Evolutionary conservation across 2,888 invertebrate genomes (phyloP), one percentile per base, ranked within the genome.

Genomic region (Harpalus rufipes): DNA sequence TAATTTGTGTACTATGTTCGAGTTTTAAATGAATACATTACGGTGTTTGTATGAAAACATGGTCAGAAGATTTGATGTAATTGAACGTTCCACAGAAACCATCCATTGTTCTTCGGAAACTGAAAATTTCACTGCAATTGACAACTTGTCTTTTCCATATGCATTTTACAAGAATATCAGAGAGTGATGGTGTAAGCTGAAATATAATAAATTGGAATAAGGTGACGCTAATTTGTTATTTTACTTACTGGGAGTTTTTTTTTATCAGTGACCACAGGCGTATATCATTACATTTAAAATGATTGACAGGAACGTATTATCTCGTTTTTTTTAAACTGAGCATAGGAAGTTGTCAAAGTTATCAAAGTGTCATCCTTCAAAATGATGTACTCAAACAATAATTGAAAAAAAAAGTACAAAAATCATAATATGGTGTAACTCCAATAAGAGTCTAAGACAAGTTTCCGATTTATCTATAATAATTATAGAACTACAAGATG

Each of bases 51-150:
- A 74, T 74, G 44, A 74, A 74, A 41, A 44, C 72, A 4, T 74
- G 72, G 44, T 74, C 72, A 4, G 10, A 10, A 14, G 72, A 44
- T 18, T 74, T 74, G 7, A 41, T 44, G 16, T 74, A 74, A 18
- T 74, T 74, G 44, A 74, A 74, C 3, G 72, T 74, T 10, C 18
- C 41, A 41, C 72, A 74, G 41, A 74, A 74, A 4, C 72, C 72
- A 18, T 44, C 44, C 72, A 74, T 74, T 10, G 72, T 74, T 21
- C 72, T 74, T 44, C 72, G 41, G 4, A 74, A 74, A 16, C 41
- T 44, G 18, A 74, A 74, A 8, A 74, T 51, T 12, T 74, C 16
- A 14, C 44, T 44, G 41, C 72, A 74, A 14, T 74, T 44, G 6
- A 74, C 44, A 18, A 44, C 7, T 41, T 21, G 0, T 0, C 8